Evolutionary conservation across 2,113 vertebrate genomes (phyloP), one percentile per base, ranked within the genome.

Genomic region (Dasyornis broadbenti): DNA sequence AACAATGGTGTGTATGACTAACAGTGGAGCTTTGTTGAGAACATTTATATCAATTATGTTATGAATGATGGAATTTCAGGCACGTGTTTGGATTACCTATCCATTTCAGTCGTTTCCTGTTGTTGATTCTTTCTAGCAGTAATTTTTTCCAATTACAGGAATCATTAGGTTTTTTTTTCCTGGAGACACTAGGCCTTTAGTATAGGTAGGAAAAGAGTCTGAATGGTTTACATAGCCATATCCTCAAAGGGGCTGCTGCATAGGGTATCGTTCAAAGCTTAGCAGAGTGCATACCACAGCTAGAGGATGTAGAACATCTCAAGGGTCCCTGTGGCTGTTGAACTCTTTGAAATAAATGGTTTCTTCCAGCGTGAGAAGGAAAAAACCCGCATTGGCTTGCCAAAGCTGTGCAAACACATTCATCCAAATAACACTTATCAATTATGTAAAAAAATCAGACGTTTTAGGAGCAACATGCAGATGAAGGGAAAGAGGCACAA

Each of bases 91-190:
- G 79, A 96, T 96, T 97, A 89, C 94, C 91, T 92, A 71, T 94
- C 91, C 87, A 61, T 97, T 96, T 98, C 69, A 89, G 28, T 85
- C 20, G 13, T 94, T 94, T 97, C 87, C 94, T 97, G 93, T 97
- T 97, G 94, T 86, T 94, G 92, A 87, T 95, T 93, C 97, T 92
- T 97, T 97, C 93, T 94, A 96, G 83, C 98, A 98, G 98, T 95
- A 98, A 98, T 97, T 99, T 99, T 94, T 97, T 98, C 98, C 92
- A 98, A 98, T 98, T 99, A 98, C 97, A 98, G 97, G 96, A 98
- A 96, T 90, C 95, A 31, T 89, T 98, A 98, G 57, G 71, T 2
- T 44, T 97, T 98, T 98, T 98, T 98, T 98, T 98, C 96, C 97
- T 47, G 97, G 97, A 95, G 97, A 98, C 96, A 98, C 97, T 28